These are phyloP conservation scores for Eupithecia inturbata DNA, from an alignment of 2,888 invertebrate genomes.

Conservation along the genomic window DNA sequence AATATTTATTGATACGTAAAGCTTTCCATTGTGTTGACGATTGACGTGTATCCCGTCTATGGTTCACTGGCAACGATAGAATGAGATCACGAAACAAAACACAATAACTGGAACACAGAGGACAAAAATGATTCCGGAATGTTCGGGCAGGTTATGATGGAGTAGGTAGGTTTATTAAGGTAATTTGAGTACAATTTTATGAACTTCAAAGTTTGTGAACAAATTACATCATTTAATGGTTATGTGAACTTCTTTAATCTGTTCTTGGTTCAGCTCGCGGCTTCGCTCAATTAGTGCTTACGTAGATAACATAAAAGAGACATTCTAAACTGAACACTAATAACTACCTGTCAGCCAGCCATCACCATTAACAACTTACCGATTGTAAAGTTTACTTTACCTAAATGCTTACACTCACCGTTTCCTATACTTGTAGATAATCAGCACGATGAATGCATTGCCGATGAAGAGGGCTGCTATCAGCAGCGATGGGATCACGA, in stretches of 20 bases:
- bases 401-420: conserved; percentile 73
- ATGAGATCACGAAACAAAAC: conserved; percentile 23
- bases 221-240: too few relatives aligned
- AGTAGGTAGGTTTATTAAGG: neutral
- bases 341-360: too few relatives aligned
- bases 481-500: conserved; percentile 88
- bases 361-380: too few relatives aligned
- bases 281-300: too few relatives aligned
- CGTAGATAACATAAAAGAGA: too few relatives aligned
- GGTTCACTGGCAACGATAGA: conserved; percentile 21
- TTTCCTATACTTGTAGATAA: conserved; percentile 89
- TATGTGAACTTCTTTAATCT: too few relatives aligned
- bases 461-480: conserved; percentile 89
- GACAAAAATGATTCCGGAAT: neutral
- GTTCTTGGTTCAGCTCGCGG: too few relatives aligned
- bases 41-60: conserved; percentile 26
- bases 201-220: neutral
- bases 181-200: neutral
- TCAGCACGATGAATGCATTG: conserved; percentile 89
- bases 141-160: neutral
- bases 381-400: too few relatives aligned
- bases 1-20: conserved; percentile 16
- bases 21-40: conserved; percentile 22
- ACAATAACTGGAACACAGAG: conserved; percentile 25
- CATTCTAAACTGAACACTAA: too few relatives aligned